Percentiles rank a stretch among this genome's conserved stretches.
These are phyloP conservation scores for Gortyna flavago DNA, from an alignment of 2,888 invertebrate species.

Conservation along the genomic window DNA sequence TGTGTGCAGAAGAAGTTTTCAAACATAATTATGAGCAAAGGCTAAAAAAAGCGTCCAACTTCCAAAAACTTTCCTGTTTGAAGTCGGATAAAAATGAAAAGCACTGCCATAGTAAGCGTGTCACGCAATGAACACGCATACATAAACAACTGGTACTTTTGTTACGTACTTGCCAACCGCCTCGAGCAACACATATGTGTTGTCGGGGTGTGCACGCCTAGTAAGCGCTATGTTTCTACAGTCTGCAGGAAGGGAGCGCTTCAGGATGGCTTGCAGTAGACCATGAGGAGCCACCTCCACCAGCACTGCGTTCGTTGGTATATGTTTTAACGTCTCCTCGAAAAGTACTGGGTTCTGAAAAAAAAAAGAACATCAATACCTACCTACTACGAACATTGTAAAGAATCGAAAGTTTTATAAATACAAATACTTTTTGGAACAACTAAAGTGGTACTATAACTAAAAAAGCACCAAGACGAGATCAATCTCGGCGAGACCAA, in stretches of 20 bases:
- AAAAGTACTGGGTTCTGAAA: slow-evolving; percentile 92
- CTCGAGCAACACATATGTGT: slow-evolving; percentile 88
- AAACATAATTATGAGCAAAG: no score
- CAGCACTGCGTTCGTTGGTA: slow-evolving; percentile 94
- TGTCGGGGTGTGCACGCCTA: slow-evolving; percentile 92
- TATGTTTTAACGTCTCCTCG: slow-evolving; percentile 93
- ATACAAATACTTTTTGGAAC: background rate
- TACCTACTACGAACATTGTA: no score
- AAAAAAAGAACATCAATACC: background rate
- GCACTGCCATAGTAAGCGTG: background rate
- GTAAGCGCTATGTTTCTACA: slow-evolving; percentile 93
- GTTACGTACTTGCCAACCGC: slow-evolving; percentile 91
- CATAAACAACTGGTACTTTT: background rate
- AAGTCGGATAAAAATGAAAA: no score
- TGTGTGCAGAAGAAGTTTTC: no score
- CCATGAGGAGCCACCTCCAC: slow-evolving; percentile 98
- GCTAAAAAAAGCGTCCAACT: no score
- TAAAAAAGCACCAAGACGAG: background rate
- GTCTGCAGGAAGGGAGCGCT: slow-evolving; percentile 91
- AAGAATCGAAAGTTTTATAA: no score
- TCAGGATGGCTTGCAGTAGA: slow-evolving; percentile 96
- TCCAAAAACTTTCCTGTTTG: no score
- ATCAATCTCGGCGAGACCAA: no score
- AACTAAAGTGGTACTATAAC: background rate
- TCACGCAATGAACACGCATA: background rate